Conservation (phyloP, 1,140 invertebrate genomes). For the Helicoverpa zea region DNA sequence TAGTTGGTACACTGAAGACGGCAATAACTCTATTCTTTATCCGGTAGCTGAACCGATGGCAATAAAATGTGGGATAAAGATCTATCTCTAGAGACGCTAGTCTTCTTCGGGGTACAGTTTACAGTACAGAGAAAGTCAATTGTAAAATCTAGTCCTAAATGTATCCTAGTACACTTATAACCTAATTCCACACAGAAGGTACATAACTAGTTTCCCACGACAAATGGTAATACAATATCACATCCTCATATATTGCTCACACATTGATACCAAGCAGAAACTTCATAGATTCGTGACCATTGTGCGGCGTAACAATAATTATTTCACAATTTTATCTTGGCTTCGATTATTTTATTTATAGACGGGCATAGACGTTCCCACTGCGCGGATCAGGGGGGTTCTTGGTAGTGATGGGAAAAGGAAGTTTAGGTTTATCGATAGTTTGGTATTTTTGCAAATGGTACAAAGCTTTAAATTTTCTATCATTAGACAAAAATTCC, state of each 20-base stretch:
- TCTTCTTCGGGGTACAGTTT: no score
- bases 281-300: conserved; percentile 24
- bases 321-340: conserved; percentile 64
- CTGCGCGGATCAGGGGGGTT: conserved; percentile 55
- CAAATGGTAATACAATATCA: neutral
- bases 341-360: conserved; percentile 79
- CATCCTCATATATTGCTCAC: neutral
- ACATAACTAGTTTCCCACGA: neutral
- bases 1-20: no score
- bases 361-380: conserved; percentile 66
- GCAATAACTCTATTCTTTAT: no score
- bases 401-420: neutral
- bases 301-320: conserved; percentile 22
- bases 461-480: no score
- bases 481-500: no score
- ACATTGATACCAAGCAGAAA: neutral
- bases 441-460: neutral
- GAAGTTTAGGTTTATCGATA: conserved; percentile 8
- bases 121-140: no score
- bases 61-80: no score
- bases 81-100: no score
- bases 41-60: no score
- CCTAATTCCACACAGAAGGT: no score
- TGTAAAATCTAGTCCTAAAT: no score
- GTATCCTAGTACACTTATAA: no score